Evolutionary conservation across 2,888 invertebrate genomes (phyloP).

Genomic region (Elysia crispata): DNA sequence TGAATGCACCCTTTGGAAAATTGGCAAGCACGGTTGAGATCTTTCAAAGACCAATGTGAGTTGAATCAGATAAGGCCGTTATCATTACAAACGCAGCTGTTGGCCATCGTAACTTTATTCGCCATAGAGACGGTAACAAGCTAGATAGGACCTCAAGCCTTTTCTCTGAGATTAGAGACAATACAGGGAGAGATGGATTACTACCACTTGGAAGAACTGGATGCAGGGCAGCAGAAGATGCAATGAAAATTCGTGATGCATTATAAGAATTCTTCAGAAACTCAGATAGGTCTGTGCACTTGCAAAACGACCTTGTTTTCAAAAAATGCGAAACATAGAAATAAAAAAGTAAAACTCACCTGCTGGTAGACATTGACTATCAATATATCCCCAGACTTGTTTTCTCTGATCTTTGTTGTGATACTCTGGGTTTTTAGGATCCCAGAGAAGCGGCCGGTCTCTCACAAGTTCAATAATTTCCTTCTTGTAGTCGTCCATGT

Average conservation of each 20-base stretch:
- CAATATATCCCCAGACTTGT: neutral
- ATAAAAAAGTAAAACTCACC: neutral
- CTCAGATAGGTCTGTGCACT: neutral
- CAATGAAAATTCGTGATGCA: neutral
- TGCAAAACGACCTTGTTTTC: conserved; percentile 1
- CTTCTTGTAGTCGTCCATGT: too few species aligned
- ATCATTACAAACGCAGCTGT: conserved; percentile 28
- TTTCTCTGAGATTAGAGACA: too few species aligned
- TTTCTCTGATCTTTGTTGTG: too few species aligned
- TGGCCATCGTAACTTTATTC: conserved; percentile 37
- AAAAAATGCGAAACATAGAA: neutral
- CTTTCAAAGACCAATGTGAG: conserved; percentile 39
- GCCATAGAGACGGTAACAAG: conserved; percentile 24
- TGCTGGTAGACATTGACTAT: neutral
- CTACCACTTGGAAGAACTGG: neutral
- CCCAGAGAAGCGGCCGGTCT: neutral
- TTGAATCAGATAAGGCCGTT: conserved; percentile 33
- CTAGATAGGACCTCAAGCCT: too few species aligned
- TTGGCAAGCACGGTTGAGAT: conserved; percentile 24
- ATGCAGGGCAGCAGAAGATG: neutral
- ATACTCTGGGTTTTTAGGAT: neutral
- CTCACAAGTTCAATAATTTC: too few species aligned
- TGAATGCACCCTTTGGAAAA: conserved; percentile 36
- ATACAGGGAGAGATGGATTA: too few species aligned
- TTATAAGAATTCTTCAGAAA: neutral